phyloP scores from a whole-genome alignment of 2,888 invertebrate genomes.

The Poecilobothrus nobilitatus region DNA sequence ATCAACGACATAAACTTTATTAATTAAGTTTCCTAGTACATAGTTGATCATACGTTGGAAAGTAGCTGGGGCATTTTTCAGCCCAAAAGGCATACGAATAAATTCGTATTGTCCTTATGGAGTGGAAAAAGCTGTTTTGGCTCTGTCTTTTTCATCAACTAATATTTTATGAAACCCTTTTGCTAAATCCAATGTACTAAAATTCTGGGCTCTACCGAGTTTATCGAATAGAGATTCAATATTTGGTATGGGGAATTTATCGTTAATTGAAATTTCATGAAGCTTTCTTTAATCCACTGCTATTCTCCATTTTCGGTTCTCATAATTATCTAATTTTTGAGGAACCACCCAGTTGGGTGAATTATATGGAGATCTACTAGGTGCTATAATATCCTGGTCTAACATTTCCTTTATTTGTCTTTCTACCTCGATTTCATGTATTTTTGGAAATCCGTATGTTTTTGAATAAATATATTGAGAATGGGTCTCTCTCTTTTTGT shows the following conservation, averaged over 20 bases:
- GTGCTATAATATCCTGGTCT: too few species aligned
- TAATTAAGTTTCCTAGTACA: not conserved
- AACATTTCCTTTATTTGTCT: too few species aligned
- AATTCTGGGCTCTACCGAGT: slow-evolving; percentile 19
- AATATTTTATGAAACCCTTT: slow-evolving; percentile 22
- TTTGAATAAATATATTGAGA: too few species aligned
- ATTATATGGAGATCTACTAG: too few species aligned
- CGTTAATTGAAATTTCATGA: too few species aligned
- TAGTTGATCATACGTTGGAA: not conserved
- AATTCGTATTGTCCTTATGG: not conserved
- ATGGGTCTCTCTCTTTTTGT: too few species aligned
- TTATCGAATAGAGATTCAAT: slow-evolving; percentile 20
- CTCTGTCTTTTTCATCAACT: slow-evolving; percentile 2
- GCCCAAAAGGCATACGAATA: not conserved
- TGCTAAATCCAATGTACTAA: slow-evolving; percentile 19
- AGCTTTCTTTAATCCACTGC: too few species aligned
- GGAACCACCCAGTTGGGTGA: too few species aligned
- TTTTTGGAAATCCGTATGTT: too few species aligned
- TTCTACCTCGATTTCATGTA: too few species aligned
- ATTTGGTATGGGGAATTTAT: slow-evolving; percentile 12
- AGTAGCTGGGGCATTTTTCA: not conserved
- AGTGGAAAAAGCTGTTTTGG: slow-evolving; percentile 9
- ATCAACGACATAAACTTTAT: not conserved
- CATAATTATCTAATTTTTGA: too few species aligned
- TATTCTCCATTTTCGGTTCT: too few species aligned